Conservation (phyloP, 2,888 invertebrate species). For the Augochlorella aurata region DNA sequence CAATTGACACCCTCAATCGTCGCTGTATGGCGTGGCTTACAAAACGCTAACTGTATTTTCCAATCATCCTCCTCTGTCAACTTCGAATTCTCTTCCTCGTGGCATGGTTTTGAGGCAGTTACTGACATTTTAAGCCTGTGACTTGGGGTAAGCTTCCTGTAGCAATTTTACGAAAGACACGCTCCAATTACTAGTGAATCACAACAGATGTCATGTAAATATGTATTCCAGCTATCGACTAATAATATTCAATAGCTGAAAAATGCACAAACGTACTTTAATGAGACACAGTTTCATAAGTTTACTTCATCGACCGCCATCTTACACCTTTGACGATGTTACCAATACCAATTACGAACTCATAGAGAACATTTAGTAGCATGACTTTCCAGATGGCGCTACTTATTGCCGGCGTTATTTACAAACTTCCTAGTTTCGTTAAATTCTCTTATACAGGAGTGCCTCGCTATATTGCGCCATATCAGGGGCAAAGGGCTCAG, state of each 20-base stretch:
- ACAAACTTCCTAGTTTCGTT: too few species aligned
- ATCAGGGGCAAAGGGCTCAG: too few species aligned
- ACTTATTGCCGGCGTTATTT: background rate
- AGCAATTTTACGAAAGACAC: slow-evolving; percentile 35
- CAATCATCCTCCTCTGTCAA: slow-evolving; percentile 83
- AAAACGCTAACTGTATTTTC: slow-evolving; percentile 88
- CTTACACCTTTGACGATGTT: slow-evolving; percentile 55
- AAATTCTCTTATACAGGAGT: too few species aligned
- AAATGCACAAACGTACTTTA: slow-evolving; percentile 35
- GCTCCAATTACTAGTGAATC: slow-evolving; percentile 19
- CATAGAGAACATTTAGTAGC: slow-evolving; percentile 22
- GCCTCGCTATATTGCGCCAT: too few species aligned
- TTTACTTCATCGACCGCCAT: slow-evolving; percentile 68
- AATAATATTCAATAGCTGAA: slow-evolving; percentile 38
- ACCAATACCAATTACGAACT: slow-evolving; percentile 37
- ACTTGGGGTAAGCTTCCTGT: slow-evolving; percentile 34
- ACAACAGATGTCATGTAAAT: slow-evolving; percentile 24
- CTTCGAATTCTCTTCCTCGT: slow-evolving; percentile 59
- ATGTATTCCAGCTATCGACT: slow-evolving; percentile 14
- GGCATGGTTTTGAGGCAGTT: slow-evolving; percentile 64
- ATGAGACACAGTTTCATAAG: slow-evolving; percentile 58
- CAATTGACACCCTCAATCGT: slow-evolving; percentile 86
- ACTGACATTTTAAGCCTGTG: slow-evolving; percentile 67
- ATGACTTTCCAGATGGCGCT: slow-evolving; percentile 33
- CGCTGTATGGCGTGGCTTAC: slow-evolving; percentile 89